Evolutionary conservation across 2,113 vertebrate genomes (phyloP), one percentile per base, ranked within the genome.

Genomic region (Opisthocomus hoazin): DNA sequence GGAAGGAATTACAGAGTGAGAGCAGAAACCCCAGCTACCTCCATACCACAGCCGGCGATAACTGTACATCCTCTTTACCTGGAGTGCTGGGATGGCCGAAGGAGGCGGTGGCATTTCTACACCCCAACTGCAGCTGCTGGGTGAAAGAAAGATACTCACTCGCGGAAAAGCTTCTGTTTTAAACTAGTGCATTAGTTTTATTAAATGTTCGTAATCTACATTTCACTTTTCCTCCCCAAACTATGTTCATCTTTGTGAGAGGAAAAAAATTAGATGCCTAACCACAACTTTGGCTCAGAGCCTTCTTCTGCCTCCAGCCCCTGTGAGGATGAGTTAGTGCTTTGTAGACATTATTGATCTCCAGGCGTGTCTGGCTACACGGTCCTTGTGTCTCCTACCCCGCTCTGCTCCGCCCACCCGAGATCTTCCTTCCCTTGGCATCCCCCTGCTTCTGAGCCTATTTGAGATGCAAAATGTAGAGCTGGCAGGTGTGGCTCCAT

Each of bases 401-500:
- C 2, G 3, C 48, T 20, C 63, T 16, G 27, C 79, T 61, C 87
- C 53, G 8, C 79, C 73, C 58, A 73, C 53, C 87, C 7, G 32
- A 79, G 61, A 74, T 23, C 69, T 82, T 56, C 84, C 77, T 69
- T 37, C 36, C 34, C 85, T 83, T 85, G 82, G 86, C 57, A 3
- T 36, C 60, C 30, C 65, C 63, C 51, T 82, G 21, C 57, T 91
- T 85, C 26, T 15, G 45, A 89, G 57, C 64, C 77, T 82, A 19
- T 68, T 71, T 73, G 48, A 84, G 87, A 89, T 92, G 92, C 87
- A 68, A 71, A 93, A 53, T 17, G 73, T 64, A 43, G 70, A 81
- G 73, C 79, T 96, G 93, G 91, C 95, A 97, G 97, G 97, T 97
- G 96, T 94, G 97, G 97, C 84, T 71, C 63, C 66, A n/a, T 24